Conservation (phyloP, 1,140 invertebrate genomes). For the Danaus plexippus region DNA sequence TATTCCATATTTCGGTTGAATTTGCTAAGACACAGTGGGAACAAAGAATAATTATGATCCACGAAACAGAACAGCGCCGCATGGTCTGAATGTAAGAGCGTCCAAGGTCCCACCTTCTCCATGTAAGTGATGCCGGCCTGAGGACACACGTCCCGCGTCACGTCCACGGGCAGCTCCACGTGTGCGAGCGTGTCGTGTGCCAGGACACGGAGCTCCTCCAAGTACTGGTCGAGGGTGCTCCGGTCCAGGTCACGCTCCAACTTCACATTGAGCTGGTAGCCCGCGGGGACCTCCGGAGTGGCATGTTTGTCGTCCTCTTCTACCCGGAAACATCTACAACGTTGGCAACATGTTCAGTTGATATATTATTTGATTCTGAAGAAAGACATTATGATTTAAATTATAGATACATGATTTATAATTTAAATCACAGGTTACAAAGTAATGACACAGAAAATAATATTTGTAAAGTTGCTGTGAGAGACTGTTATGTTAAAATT, state of each 20-base stretch:
- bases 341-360: background rate
- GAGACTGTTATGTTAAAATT: too few species aligned
- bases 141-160: conserved; percentile 47
- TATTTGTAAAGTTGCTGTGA: too few species aligned
- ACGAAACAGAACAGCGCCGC: too few species aligned
- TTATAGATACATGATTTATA: too few species aligned
- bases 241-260: conserved; percentile 41
- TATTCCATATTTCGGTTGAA: too few species aligned
- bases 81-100: too few species aligned
- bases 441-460: too few species aligned
- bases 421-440: too few species aligned
- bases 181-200: conserved; percentile 11
- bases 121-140: conserved; percentile 47
- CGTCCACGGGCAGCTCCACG: conserved; percentile 32
- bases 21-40: too few species aligned
- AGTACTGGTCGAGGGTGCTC: conserved; percentile 26
- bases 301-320: conserved; percentile 34
- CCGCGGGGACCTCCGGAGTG: conserved; percentile 29
- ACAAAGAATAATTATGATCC: too few species aligned
- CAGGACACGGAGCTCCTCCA: conserved; percentile 28
- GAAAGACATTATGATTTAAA: too few species aligned
- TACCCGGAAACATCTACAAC: conserved; percentile 49
- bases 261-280: conserved; percentile 53
- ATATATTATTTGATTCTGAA: too few species aligned
- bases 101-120: conserved; percentile 43